Conservation (phyloP, 1,140 invertebrate genomes). For the Watersipora subatra region DNA sequence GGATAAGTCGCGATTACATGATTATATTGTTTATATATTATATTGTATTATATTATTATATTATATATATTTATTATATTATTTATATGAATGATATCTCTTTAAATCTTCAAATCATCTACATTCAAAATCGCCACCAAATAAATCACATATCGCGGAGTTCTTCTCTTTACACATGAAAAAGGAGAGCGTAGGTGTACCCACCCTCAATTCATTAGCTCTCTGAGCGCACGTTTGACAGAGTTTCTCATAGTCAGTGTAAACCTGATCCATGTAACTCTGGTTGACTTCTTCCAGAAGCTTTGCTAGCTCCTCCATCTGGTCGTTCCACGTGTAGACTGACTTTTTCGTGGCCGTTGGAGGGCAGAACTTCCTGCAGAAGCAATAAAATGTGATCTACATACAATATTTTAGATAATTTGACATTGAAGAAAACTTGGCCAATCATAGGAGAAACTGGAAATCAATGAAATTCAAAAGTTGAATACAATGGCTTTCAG, state of each 20-base stretch:
- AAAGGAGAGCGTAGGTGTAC: too few species aligned
- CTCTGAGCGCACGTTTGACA: constrained; percentile 21
- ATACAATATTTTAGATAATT: too few species aligned
- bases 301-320: constrained; percentile 20
- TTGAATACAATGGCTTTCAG: too few species aligned
- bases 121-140: too few species aligned
- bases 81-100: not conserved
- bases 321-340: constrained; percentile 34
- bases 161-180: too few species aligned
- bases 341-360: constrained; percentile 33
- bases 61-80: not conserved
- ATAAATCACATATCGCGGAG: too few species aligned
- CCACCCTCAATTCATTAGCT: not conserved
- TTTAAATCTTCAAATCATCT: not conserved
- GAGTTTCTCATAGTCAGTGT: constrained; percentile 28
- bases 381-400: too few species aligned
- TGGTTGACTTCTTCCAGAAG: constrained; percentile 30
- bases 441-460: too few species aligned
- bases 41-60: not conserved
- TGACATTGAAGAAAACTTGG: too few species aligned
- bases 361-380: constrained; percentile 29
- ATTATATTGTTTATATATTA: too few species aligned
- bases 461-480: too few species aligned
- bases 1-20: too few species aligned
- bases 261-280: constrained; percentile 23